phyloP scores from a whole-genome alignment of 2,797 vertebrate species.

The Gephyroberyx darwinii region DNA sequence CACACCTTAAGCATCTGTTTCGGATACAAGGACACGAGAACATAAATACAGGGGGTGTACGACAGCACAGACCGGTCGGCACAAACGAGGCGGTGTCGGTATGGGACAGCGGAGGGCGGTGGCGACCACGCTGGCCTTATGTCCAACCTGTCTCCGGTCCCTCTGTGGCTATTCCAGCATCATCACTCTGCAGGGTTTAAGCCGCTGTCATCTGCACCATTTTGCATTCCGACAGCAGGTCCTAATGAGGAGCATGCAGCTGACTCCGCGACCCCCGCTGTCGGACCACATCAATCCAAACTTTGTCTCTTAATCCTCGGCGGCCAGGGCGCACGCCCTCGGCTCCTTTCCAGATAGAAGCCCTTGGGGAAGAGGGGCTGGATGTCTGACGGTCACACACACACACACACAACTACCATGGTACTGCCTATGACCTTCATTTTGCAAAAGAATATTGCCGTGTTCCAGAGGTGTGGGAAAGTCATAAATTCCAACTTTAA shows the following conservation, averaged over 20 bases:
- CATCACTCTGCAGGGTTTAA: constrained; percentile 48
- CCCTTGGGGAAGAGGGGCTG: constrained; percentile 17
- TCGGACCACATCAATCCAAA: constrained; percentile 65
- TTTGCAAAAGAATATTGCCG: neutral
- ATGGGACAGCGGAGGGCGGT: neutral
- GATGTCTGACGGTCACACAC: neutral
- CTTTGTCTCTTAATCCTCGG: constrained; percentile 52
- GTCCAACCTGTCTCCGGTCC: constrained; percentile 12
- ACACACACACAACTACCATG: neutral
- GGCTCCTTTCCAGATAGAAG: constrained; percentile 16
- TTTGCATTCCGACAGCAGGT: constrained; percentile 44
- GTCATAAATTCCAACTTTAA: neutral
- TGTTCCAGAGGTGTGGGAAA: neutral
- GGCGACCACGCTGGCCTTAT: constrained; percentile 5
- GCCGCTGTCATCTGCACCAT: constrained; percentile 39
- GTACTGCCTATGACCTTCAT: constrained; percentile 16
- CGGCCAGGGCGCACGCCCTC: neutral
- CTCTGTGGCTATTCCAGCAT: constrained; percentile 26
- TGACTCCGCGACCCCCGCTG: constrained; percentile 33
- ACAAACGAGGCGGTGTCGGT: neutral
- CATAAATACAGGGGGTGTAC: constrained; percentile 7
- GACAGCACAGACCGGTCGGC: neutral
- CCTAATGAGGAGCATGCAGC: constrained; percentile 57
- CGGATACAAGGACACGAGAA: neutral
- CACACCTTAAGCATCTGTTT: neutral